Base-by-base conservation (phyloP, 2,888 invertebrate genomes). In the Uropetala carovei region DNA sequence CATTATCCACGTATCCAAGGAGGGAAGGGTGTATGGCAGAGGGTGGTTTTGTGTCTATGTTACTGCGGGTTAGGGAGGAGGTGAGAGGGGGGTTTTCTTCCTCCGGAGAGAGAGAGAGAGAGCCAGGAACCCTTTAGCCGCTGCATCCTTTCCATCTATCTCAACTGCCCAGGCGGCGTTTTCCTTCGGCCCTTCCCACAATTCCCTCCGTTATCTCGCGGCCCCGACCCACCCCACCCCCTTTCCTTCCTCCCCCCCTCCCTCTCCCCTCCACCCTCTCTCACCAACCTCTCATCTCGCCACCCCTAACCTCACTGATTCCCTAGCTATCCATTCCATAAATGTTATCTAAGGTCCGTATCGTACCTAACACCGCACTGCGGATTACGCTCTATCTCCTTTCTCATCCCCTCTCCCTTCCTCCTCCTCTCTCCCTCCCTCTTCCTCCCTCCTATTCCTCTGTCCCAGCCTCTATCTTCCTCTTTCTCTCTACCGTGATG, bases 351-450 rank as follows among this genome's bases (percentile, higher is more conserved):
- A 68, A 89, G 89, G 89, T 89, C 89, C 64, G 89, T 68, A 86
- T 86, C 86, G 86, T 86, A 30, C 86, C 60, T 86, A 86, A 89
- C 89, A 89, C 89, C 89, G 89, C 89, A 89, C 89, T 89, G 89
- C 89, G 89, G 89, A 89, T 89, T 89, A 89, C 89, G 16, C 64
- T 43, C 64, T 60, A 60, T 14, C 89, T 64, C 13, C 10, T 11
- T 16, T 14, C 30, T 0, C 27, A 14, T 57, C 83, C 16, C 56
- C 8, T 7, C 27, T 10, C 10, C 75, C 18, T 27, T 22, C 75
- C n/a, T 11, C 75, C n/a, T 18, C 82, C 56, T n/a, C 83, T 57
- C n/a, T 43, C 83, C 57, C 83, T 83, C 83, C 83, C 14, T 57
- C 18, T n/a, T n/a, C n/a, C n/a, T 83, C 57, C 83, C n/a, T 56